A percentile compares a stretch with the other conserved stretches of the same genome.
Evolutionary conservation across 2,888 invertebrate species (phyloP).

Genomic region (Ceramica pisi): DNA sequence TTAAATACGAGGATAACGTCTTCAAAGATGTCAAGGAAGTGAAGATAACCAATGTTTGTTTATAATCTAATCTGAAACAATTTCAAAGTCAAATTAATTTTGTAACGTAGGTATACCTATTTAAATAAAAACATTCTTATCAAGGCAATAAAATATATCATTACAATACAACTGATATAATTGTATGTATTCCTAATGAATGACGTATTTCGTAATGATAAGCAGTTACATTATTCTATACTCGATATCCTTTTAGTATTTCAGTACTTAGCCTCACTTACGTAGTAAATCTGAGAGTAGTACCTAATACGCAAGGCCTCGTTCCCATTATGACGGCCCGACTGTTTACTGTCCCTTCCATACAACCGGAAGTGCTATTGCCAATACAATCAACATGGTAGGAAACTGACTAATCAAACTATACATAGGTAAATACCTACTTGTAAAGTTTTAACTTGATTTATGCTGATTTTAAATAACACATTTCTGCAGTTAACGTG

Average conservation of each 20-base stretch:
- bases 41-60: constrained; percentile 24
- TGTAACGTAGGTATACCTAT: constrained; percentile 8
- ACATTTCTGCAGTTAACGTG: not conserved
- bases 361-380: constrained; percentile 42
- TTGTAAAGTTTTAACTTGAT: not conserved
- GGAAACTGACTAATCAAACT: not conserved
- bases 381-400: constrained; percentile 32
- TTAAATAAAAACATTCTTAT: constrained; percentile 48
- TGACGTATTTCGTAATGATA: constrained; percentile 42
- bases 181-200: constrained; percentile 39
- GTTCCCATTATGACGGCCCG: constrained; percentile 22
- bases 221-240: constrained; percentile 36
- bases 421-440: not conserved
- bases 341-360: constrained; percentile 30
- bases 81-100: constrained; percentile 39
- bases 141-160: constrained; percentile 45
- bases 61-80: constrained; percentile 38
- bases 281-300: constrained; percentile 13
- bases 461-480: not conserved
- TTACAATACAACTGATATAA: constrained; percentile 39
- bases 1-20: constrained; percentile 17
- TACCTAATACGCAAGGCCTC: constrained; percentile 36
- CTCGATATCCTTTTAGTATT: constrained; percentile 31
- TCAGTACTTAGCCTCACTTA: not conserved
- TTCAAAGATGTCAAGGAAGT: constrained; percentile 44